Base-by-base conservation (phyloP, 23 tunicate genomes). In the Trididemnum miniatum region DNA sequence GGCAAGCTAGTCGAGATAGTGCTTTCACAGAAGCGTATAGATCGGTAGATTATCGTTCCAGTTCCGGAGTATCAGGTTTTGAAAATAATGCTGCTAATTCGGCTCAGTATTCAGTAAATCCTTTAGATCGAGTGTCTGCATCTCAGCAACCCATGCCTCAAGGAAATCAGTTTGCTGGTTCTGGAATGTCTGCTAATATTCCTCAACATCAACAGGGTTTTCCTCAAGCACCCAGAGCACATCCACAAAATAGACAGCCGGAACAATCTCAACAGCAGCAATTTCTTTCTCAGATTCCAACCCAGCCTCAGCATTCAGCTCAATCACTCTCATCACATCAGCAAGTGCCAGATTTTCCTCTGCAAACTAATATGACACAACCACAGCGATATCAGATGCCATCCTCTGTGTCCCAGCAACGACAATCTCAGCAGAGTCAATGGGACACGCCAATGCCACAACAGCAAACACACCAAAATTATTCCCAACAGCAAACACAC, bases 1-100 rank as follows among this genome's bases (percentile, higher is more conserved):
- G 75, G 75, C 37, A 67, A 67, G 38, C n/a, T 12, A 67, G 32
- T 24, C 37, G 75, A 5, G 75, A 67, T 5, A 67, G 32, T 67
- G 75, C 75, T 32, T 9, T 67, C 5, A 33, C 31, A 30, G 75
- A 67, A 30, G 75, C 75, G 7, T 30, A 30, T 12, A 31, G 75
- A 30, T 67, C 75, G 15, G 67, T 62, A n/a, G n/a, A 24, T n/a
- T 3, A 12, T 22, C 4, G 25, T 62, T 5, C 26, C 5, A 24
- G 5, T 4, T 26, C 67, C n/a, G 26, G 28, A 20, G 4, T 5
- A 20, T n/a, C 4, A 12, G 67, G 67, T 4, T 18, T 9, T 9
- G 26, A 18, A 12, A n/a, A 62, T 24, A 18, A 18, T n/a, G 23
- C 5, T 22, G 25, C 15, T 22, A 3, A 20, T 12, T 24, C 26